Evolutionary conservation across 2,113 vertebrate genomes (phyloP).

Genomic region (Podarcis raffonei): DNA sequence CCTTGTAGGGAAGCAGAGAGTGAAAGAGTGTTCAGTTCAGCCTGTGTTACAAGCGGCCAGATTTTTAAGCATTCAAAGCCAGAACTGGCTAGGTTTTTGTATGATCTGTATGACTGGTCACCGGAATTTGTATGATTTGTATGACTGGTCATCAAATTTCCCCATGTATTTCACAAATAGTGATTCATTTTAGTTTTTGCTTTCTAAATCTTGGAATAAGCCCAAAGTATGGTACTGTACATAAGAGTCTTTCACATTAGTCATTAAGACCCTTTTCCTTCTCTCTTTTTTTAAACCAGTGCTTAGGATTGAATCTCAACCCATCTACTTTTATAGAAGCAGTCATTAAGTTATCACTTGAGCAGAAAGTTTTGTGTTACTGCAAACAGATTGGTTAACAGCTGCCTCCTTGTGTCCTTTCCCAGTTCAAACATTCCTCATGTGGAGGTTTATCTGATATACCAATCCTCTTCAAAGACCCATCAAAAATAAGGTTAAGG

Average conservation of each 20-base stretch:
- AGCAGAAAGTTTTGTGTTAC: slow-evolving; percentile 19
- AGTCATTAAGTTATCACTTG: not conserved
- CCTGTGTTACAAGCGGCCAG: not conserved
- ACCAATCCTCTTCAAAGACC: not conserved
- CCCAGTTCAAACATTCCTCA: not conserved
- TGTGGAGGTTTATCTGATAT: not conserved
- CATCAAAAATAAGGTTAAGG: not conserved
- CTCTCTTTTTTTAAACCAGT: not conserved
- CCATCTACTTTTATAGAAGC: not conserved
- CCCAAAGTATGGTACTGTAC: not conserved
- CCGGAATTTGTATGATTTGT: not conserved
- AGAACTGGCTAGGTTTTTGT: not conserved
- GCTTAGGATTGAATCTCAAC: not conserved
- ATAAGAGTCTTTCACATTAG: not conserved
- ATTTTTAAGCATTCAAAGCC: not conserved
- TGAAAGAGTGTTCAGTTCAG: not conserved
- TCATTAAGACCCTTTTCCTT: not conserved
- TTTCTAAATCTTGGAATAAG: not conserved
- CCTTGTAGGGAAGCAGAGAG: not conserved
- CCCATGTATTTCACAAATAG: not conserved
- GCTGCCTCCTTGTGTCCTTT: slow-evolving; percentile 3
- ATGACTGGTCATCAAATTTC: not conserved
- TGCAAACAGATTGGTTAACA: not conserved
- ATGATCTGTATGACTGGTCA: not conserved
- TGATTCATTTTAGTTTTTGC: not conserved